phyloP scores from a whole-genome alignment of 92 coral and sea anemone species.

The Parazoanthus swiftii region DNA sequence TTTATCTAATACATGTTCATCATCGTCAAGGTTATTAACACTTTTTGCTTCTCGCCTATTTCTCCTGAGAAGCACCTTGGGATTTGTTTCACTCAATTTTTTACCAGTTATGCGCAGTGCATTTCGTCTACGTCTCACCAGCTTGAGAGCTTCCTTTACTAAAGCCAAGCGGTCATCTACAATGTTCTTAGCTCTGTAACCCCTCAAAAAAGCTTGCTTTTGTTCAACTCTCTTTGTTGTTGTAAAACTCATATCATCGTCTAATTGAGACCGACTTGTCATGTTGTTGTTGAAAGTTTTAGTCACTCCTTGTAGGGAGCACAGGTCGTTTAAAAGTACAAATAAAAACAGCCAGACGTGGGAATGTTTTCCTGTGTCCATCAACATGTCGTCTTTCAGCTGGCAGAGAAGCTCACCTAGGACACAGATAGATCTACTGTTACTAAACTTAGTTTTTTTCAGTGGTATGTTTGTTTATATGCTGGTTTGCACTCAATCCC shows the following conservation, averaged over 20 bases:
- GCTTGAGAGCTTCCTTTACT: conserved; percentile 5
- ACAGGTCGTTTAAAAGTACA: background rate
- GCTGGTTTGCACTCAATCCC: no score
- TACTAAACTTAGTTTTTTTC: no score
- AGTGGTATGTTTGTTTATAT: no score
- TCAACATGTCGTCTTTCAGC: background rate
- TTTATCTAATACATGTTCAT: conserved; percentile 28
- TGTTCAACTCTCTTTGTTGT: background rate
- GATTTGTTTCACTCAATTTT: background rate
- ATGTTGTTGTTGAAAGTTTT: background rate
- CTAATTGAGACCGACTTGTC: background rate
- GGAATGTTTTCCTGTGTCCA: background rate
- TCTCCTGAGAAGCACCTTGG: conserved; percentile 6
- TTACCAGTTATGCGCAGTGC: background rate
- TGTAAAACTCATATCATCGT: background rate
- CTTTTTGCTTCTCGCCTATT: conserved; percentile 5
- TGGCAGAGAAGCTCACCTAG: background rate
- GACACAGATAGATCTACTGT: background rate
- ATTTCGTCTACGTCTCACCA: conserved; percentile 9
- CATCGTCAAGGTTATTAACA: background rate
- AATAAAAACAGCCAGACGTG: background rate
- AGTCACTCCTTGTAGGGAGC: background rate
- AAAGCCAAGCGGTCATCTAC: conserved; percentile 6
- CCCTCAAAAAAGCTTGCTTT: background rate
- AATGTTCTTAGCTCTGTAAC: background rate